These are phyloP conservation scores for Solen grandis DNA, from an alignment of 1,140 invertebrate genomes.

Conservation along the genomic window DNA sequence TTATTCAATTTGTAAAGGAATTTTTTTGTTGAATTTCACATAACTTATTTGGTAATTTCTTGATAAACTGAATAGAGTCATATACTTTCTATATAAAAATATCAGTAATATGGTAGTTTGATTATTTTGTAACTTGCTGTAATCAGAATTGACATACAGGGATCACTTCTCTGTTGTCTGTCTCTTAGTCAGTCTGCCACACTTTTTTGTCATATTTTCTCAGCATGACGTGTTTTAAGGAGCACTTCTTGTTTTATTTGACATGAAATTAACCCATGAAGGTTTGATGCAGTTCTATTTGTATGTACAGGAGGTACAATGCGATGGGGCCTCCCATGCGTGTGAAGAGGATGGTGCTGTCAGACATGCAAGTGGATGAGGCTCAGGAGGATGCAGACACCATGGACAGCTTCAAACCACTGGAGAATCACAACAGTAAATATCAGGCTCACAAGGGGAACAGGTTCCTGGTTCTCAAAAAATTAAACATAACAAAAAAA, in stretches of 20 bases:
- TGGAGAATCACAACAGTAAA: conserved; percentile 14
- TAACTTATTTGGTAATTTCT: no score
- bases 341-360: conserved; percentile 58
- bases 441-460: background rate
- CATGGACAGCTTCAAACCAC: conserved; percentile 46
- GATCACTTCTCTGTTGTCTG: background rate
- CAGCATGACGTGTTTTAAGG: background rate
- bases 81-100: no score
- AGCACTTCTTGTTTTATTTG: background rate
- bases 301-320: conserved; percentile 6
- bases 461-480: background rate
- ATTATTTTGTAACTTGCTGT: no score
- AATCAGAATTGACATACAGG: no score
- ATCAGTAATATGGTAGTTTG: no score
- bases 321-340: conserved; percentile 49
- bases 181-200: background rate
- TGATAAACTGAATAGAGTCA: no score
- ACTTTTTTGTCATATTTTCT: background rate
- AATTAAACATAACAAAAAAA: background rate
- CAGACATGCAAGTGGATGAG: conserved; percentile 47
- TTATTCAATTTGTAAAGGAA: no score
- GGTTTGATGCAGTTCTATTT: background rate
- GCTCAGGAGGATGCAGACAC: conserved; percentile 47
- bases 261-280: background rate
- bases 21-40: no score